phyloP scores from a whole-genome alignment of 2,797 vertebrate genomes.

The Schizopygopsis malacanthus region DNA sequence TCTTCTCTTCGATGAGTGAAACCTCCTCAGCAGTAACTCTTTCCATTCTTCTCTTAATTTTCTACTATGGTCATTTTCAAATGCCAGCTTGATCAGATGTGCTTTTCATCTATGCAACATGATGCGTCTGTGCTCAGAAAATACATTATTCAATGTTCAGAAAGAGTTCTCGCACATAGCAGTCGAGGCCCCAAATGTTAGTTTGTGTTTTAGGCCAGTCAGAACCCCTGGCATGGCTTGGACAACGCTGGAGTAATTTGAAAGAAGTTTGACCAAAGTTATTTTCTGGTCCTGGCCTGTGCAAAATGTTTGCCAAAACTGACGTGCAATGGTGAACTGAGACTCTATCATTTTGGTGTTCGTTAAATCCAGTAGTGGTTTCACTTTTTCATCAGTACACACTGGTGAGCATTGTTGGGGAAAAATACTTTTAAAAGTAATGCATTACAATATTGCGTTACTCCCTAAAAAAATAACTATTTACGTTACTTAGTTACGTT shows the following conservation, averaged over 20 bases:
- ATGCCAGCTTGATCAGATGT: slow-evolving; percentile 22
- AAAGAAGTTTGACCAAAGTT: not conserved
- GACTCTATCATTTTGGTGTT: not conserved
- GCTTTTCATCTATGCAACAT: slow-evolving; percentile 34
- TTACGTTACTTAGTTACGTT: too few species aligned
- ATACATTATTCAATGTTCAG: slow-evolving; percentile 36
- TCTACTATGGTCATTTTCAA: slow-evolving; percentile 18
- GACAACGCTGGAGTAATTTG: not conserved
- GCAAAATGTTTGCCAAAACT: not conserved
- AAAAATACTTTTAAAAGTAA: too few species aligned
- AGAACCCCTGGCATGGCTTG: too few species aligned
- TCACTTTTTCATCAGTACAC: too few species aligned
- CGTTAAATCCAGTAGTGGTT: too few species aligned
- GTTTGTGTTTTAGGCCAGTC: too few species aligned
- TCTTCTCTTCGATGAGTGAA: not conserved
- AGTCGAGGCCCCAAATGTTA: not conserved
- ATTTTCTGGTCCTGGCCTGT: not conserved
- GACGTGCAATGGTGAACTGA: not conserved
- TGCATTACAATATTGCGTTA: too few species aligned
- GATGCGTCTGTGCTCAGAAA: slow-evolving; percentile 20
- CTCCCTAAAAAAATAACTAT: too few species aligned
- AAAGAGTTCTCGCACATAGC: slow-evolving; percentile 41
- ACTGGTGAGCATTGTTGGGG: too few species aligned
- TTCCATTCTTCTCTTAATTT: not conserved
- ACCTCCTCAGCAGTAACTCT: not conserved